Evolutionary conservation across 2,888 invertebrate genomes (phyloP).

Genomic region (Drosophila mimica): DNA sequence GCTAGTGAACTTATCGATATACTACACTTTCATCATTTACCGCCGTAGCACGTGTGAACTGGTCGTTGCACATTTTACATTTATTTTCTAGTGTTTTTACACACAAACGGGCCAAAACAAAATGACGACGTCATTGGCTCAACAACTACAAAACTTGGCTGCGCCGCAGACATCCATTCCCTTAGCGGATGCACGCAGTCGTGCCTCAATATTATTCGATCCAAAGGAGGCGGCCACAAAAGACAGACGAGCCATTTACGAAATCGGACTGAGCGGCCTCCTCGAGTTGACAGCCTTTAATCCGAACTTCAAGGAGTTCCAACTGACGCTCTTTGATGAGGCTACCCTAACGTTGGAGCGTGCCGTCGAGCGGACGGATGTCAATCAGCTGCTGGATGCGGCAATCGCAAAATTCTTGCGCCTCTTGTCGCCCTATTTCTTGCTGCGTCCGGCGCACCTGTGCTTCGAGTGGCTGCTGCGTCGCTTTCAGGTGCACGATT

Average conservation of each 20-base stretch:
- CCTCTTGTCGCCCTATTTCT: constrained; percentile 94
- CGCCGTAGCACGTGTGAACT: constrained; percentile 61
- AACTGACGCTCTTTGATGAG: constrained; percentile 91
- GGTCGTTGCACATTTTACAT: constrained; percentile 16
- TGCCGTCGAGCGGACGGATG: constrained; percentile 89
- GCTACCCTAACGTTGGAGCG: constrained; percentile 92
- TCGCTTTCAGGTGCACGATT: constrained; percentile 94
- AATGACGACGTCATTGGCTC: constrained; percentile 90
- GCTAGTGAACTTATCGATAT: constrained; percentile 26
- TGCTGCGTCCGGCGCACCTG: constrained; percentile 92
- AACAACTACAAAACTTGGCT: constrained; percentile 91
- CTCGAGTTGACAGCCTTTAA: constrained; percentile 92
- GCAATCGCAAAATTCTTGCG: constrained; percentile 92
- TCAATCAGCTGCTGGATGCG: constrained; percentile 91
- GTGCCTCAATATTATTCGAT: constrained; percentile 94
- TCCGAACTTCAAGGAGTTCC: constrained; percentile 90
- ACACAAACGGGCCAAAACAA: constrained; percentile 30
- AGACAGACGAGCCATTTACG: constrained; percentile 93
- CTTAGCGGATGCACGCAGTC: constrained; percentile 89
- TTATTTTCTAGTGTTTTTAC: constrained; percentile 14
- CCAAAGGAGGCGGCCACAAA: constrained; percentile 95
- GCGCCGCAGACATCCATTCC: constrained; percentile 91
- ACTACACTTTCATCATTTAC: constrained; percentile 2
- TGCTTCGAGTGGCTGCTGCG: constrained; percentile 98
- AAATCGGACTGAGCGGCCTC: constrained; percentile 94